Percentiles rank a stretch among this genome's conserved stretches.
phyloP scores from a whole-genome alignment of 2,113 vertebrate species.

The Cardinalis cardinalis region DNA sequence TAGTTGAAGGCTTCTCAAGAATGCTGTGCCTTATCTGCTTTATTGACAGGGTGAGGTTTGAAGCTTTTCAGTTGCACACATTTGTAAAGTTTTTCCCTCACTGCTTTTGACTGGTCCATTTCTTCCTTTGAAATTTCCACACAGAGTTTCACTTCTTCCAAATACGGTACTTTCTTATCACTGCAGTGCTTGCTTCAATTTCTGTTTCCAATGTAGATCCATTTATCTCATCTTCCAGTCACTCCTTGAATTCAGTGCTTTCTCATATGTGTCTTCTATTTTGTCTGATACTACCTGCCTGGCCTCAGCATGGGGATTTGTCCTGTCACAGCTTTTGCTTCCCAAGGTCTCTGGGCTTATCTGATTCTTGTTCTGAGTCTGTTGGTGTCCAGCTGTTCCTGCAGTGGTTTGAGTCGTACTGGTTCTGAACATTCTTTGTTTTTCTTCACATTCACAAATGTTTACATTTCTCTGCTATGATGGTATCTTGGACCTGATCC shows the following conservation, averaged over 20 bases:
- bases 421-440: background rate
- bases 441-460: background rate
- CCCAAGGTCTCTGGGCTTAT: background rate
- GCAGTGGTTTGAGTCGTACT: background rate
- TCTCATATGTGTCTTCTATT: background rate
- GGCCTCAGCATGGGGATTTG: background rate
- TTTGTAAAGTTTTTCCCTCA: background rate
- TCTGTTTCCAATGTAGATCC: background rate
- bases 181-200: background rate
- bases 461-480: background rate
- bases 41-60: background rate
- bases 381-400: background rate
- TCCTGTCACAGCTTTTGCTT: background rate
- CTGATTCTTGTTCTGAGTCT: background rate
- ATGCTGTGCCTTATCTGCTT: constrained; percentile 19
- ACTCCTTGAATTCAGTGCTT: background rate
- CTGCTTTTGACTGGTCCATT: background rate
- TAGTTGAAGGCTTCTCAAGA: constrained; percentile 20
- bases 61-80: background rate
- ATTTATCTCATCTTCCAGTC: background rate
- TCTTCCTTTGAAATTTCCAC: background rate
- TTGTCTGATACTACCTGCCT: background rate
- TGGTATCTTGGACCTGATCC: background rate
- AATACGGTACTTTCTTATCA: background rate
- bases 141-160: background rate